Evolutionary conservation across 2,113 vertebrate genomes (phyloP).

Genomic region (Zosterops borbonicus): DNA sequence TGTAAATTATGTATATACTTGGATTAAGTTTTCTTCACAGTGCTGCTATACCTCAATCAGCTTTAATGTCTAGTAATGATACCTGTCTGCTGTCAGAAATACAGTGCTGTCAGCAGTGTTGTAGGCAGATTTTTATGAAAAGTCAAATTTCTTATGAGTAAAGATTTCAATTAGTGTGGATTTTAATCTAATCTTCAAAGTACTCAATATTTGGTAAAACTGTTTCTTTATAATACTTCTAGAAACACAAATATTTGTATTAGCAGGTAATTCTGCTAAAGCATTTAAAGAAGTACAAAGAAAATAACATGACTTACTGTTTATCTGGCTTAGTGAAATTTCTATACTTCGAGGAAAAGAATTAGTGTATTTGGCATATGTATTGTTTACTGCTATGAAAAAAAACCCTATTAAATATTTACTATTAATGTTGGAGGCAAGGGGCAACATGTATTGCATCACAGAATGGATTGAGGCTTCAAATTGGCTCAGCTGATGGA

Average conservation of each 20-base stretch:
- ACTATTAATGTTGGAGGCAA: background rate
- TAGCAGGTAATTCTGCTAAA: background rate
- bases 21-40: background rate
- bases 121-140: background rate
- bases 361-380: background rate
- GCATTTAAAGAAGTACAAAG: background rate
- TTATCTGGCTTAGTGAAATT: background rate
- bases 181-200: background rate
- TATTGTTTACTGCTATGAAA: background rate
- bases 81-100: background rate
- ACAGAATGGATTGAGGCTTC: background rate
- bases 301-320: background rate
- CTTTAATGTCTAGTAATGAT: background rate
- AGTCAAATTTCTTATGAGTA: background rate
- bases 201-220: background rate
- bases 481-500: background rate
- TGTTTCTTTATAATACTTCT: background rate
- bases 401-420: background rate
- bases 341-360: background rate
- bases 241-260: background rate
- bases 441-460: background rate
- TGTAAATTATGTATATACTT: background rate
- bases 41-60: background rate
- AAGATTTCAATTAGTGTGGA: background rate
- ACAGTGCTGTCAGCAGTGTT: background rate